Base-by-base conservation (phyloP, 2,113 vertebrate genomes). In the Heterotilapia buettikoferi region DNA sequence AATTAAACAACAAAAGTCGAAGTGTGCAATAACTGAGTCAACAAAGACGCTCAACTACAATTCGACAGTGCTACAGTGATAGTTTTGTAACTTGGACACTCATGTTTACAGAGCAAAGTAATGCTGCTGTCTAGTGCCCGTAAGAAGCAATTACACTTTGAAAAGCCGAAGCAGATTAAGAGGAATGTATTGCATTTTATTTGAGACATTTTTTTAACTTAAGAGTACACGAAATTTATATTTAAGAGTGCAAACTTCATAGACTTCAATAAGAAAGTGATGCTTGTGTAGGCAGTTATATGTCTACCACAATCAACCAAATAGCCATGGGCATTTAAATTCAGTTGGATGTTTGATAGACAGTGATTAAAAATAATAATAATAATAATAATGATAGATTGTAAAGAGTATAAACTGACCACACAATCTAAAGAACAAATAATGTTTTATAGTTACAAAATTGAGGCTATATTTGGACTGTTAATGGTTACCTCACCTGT, bases 91-190 rank as follows among this genome's bases (percentile, higher is more conserved):
- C 7, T 14, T 11, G 11, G 5, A 31, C 24, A 29, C 6, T 7
- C 52, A 1, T 12, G 9, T 76, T 86, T 21, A 11, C 19, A 66
- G 9, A 24, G 19, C 6, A 73, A 29, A 43, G 24, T 18, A 40
- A 59, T 84, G 85, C 7, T 29, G 50, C 87, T 66, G 56, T 18
- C 91, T 92, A 40, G 54, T 82, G 90, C 56, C 24, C 18, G 5
- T 38, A 45, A 68, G 6, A 50, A 3, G 21, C 5, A 53, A 82
- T 56, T 18, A 5, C 84, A 40, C 31, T 6, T 80, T 45, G 7
- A 79, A 54, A 9, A 54, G 14, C 40, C 9, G 68, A 26, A 18
- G 4, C 24, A 29, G 9, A 19, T 29, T 71, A 21, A 68, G 10
- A 79, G 10, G 73, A 19, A 47, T 29, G 5, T 29, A 6, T 63